A percentile compares a stretch with the other conserved stretches of the same genome.
These are phyloP conservation scores for Xiphias gladius DNA, from an alignment of 2,113 vertebrate species.

Conservation along the genomic window DNA sequence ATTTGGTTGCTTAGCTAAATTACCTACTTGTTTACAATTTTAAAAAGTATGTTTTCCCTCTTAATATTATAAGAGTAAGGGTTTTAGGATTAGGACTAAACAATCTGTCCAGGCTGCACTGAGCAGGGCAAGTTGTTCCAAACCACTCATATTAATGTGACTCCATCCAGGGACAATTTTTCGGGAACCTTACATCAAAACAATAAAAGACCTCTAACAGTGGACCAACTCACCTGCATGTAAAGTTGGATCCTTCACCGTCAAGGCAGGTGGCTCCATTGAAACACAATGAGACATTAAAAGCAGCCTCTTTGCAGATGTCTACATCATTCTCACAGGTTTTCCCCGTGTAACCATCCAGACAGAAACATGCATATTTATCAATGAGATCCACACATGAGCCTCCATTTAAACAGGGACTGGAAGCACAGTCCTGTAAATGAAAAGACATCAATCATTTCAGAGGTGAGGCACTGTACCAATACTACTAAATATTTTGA, in stretches of 20 bases:
- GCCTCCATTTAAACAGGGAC: constrained; percentile 84
- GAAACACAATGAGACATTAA: constrained; percentile 76
- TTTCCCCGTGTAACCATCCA: constrained; percentile 80
- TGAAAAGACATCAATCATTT: constrained; percentile 33
- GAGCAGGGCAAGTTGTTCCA: background rate
- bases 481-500: background rate
- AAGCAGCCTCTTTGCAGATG: constrained; percentile 67
- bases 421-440: constrained; percentile 84
- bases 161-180: background rate
- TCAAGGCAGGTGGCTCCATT: constrained; percentile 84
- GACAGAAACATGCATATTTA: constrained; percentile 85
- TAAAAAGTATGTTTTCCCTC: too few relatives aligned
- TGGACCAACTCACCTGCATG: constrained; percentile 81
- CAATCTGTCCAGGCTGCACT: background rate
- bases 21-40: too few relatives aligned
- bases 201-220: background rate
- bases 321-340: constrained; percentile 80
- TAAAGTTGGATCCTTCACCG: constrained; percentile 83
- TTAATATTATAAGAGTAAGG: too few relatives aligned
- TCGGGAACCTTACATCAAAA: constrained; percentile 8
- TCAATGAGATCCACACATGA: constrained; percentile 84
- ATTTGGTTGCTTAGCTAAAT: too few relatives aligned
- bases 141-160: background rate
- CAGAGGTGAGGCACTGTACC: background rate
- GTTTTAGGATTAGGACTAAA: too few relatives aligned